These are phyloP conservation scores for Danio kyathit DNA, from an alignment of 2,797 vertebrate genomes.

Conservation along the genomic window DNA sequence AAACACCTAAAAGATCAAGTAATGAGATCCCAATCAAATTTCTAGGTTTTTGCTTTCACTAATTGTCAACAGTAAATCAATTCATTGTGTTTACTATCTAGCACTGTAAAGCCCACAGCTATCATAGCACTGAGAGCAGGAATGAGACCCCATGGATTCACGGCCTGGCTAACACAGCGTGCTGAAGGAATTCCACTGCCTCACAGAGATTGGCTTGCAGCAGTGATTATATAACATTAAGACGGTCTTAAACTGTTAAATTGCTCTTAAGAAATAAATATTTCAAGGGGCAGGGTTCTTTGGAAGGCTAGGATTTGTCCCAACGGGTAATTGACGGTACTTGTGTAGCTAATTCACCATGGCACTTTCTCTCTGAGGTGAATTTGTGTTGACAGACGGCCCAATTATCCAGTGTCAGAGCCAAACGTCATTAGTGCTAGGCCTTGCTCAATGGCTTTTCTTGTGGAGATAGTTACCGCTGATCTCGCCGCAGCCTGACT, in stretches of 20 bases:
- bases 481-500: slow-evolving; percentile 41
- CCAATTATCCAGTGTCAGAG: slow-evolving; percentile 67
- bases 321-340: slow-evolving; percentile 60
- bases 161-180: slow-evolving; percentile 15
- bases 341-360: slow-evolving; percentile 59
- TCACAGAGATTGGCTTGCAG: slow-evolving; percentile 4
- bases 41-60: background rate
- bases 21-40: background rate
- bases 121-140: slow-evolving; percentile 27
- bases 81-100: background rate
- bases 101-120: slow-evolving; percentile 1
- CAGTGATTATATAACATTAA: slow-evolving; percentile 45
- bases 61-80: background rate
- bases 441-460: slow-evolving; percentile 43
- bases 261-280: slow-evolving; percentile 62
- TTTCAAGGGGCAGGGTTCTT: slow-evolving; percentile 46
- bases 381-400: slow-evolving; percentile 66
- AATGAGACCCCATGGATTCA: slow-evolving; percentile 22
- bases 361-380: slow-evolving; percentile 57
- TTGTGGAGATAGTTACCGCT: slow-evolving; percentile 50
- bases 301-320: slow-evolving; percentile 55
- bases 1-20: background rate
- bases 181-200: slow-evolving; percentile 30
- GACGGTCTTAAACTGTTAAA: slow-evolving; percentile 56
- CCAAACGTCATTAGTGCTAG: slow-evolving; percentile 59